Evolutionary conservation across 2,888 invertebrate species (phyloP), one percentile per base, ranked within the genome.

Genomic region (Sabatieria punctata): DNA sequence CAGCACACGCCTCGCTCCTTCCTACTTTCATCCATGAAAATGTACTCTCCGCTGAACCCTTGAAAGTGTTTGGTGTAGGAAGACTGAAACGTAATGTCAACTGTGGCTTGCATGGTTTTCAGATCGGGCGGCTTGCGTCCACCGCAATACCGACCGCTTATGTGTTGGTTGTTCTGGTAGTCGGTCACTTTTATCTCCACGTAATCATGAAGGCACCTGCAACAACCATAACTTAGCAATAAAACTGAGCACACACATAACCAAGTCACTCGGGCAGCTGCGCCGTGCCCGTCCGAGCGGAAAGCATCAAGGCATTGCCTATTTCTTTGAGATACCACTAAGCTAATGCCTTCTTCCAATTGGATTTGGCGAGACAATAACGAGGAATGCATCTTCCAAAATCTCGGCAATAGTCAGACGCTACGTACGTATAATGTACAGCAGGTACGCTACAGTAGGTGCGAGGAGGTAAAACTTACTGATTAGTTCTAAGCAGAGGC

Each of bases 131-230:
- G 48, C 2, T 1, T 21, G 19, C 13, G n/a, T n/a, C 35, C 23
- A 42, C 50, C 50, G 27, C 50, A 50, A 23, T 24, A 49, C 1
- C 50, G 41, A 15, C 39, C 37, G n/a, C 19, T n/a, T 21, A 48
- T 40, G 38, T 51, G 50, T 26, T 46, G 44, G 11, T 33, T 27
- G 35, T 44, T 49, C 22, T 50, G 52, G 38, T 54, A 26, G 41
- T 58, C 58, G 15, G 51, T 54, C 1, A 61, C 57, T 3, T 55
- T 52, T 15, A 61, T 45, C 19, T 59, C 38, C 4, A 63, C 47
- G 49, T 63, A 63, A 38, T 62, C 60, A 39, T 57, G 52, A 18
- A 60, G 51, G 45, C 63, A 63, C 45, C 39, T 48, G 46, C 11
- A 44, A 38, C 4, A 23, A 23, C 8, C 30, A 8, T 4, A 43